Conservation (phyloP, 2,797 vertebrate species). For the Scolopax bukidnonensis region DNA sequence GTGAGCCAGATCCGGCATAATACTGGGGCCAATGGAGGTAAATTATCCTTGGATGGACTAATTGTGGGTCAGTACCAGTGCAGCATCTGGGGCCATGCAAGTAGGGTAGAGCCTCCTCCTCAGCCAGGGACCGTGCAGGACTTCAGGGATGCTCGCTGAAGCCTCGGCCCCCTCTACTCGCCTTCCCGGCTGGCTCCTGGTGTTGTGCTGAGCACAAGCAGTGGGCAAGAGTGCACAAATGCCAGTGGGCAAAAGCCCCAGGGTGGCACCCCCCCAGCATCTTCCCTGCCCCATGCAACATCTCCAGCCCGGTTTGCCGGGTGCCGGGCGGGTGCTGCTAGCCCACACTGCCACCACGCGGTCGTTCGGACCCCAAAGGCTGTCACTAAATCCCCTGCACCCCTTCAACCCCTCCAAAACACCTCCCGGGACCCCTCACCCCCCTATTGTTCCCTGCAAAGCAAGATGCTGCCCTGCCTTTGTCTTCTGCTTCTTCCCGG, state of each 20-base stretch:
- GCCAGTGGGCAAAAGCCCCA: background rate
- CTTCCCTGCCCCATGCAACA: accelerated
- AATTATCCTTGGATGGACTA: background rate
- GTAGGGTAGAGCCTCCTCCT: background rate
- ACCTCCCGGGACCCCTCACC: accelerated
- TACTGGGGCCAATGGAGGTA: background rate
- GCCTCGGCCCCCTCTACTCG: background rate
- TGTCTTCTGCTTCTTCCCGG: accelerated
- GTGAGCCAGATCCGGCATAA: background rate
- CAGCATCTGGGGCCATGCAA: background rate
- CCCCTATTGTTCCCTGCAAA: accelerated
- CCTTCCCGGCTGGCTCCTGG: background rate
- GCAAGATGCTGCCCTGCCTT: accelerated
- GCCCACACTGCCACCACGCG: slow-evolving; percentile 59
- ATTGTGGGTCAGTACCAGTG: background rate
- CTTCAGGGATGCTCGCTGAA: background rate
- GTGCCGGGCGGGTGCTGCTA: background rate
- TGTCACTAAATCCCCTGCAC: background rate
- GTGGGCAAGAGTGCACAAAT: background rate
- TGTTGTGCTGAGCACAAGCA: background rate
- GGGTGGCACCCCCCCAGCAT: background rate
- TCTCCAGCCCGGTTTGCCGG: background rate
- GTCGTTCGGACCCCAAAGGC: background rate
- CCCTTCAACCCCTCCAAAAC: background rate
- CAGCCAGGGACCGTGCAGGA: accelerated